Percentiles rank a stretch among this genome's conserved stretches.
phyloP scores from a whole-genome alignment of 35 echinoderm and acorn worm genomes.

The Holothuria glaberrima region DNA sequence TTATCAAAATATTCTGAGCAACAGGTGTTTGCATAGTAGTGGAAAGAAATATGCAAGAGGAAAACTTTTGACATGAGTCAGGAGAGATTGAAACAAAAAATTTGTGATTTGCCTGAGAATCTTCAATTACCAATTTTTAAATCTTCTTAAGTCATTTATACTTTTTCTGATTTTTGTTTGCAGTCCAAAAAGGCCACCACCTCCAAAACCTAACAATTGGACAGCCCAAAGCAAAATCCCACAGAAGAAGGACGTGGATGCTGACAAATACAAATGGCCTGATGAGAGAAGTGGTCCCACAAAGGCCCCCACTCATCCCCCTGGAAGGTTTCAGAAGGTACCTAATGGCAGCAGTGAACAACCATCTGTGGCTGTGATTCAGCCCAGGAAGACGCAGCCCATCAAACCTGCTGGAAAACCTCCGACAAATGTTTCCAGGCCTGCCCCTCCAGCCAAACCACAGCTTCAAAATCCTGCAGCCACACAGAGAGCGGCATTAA shows the following conservation, averaged over 20 bases:
- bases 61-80: too few relatives aligned
- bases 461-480: neutral
- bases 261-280: neutral
- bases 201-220: neutral
- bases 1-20: too few relatives aligned
- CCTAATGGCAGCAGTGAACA: neutral
- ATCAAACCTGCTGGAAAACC: neutral
- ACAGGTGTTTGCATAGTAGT: too few relatives aligned
- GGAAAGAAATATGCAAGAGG: too few relatives aligned
- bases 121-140: too few relatives aligned
- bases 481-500: constrained; percentile 1
- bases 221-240: neutral
- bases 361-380: constrained; percentile 2
- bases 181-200: constrained; percentile 19
- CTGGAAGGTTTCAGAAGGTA: neutral
- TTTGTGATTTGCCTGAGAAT: too few relatives aligned
- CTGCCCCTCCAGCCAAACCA: constrained; percentile 12
- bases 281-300: neutral
- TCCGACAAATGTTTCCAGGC: neutral
- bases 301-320: neutral
- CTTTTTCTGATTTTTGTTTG: neutral
- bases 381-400: neutral
- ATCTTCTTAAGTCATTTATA: neutral
- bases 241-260: neutral
- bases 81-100: too few relatives aligned